These are phyloP conservation scores for Ichneumoninae sp. DNA, from an alignment of 2,888 invertebrate species.

Conservation along the genomic window DNA sequence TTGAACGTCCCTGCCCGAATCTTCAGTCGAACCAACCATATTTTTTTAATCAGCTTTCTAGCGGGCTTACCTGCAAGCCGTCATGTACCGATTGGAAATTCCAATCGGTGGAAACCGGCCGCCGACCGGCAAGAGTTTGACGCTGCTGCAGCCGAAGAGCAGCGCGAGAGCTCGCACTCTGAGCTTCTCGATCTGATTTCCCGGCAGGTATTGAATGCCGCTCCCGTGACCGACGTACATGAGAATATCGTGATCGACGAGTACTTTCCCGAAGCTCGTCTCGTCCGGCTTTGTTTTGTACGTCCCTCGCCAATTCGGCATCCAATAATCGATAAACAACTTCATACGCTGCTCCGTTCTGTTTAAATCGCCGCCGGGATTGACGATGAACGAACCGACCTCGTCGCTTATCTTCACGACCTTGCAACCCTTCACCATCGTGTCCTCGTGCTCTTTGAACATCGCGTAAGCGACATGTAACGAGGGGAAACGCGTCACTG, in stretches of 20 bases:
- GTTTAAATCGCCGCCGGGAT: slow-evolving; percentile 88
- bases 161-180: slow-evolving; percentile 86
- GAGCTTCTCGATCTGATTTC: slow-evolving; percentile 86
- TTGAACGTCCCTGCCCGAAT: no score
- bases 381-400: slow-evolving; percentile 86
- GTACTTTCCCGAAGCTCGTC: slow-evolving; percentile 86
- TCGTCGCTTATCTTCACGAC: slow-evolving; percentile 84
- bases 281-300: slow-evolving; percentile 86
- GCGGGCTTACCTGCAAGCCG: slow-evolving; percentile 87
- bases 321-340: slow-evolving; percentile 86
- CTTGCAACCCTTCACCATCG: slow-evolving; percentile 87
- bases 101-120: slow-evolving; percentile 87
- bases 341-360: slow-evolving; percentile 88
- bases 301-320: slow-evolving; percentile 87
- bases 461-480: slow-evolving; percentile 88
- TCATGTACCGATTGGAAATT: slow-evolving; percentile 87
- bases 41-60: slow-evolving; percentile 11
- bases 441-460: slow-evolving; percentile 87
- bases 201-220: slow-evolving; percentile 88
- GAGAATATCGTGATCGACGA: slow-evolving; percentile 88
- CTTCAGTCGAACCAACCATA: not conserved
- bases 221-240: slow-evolving; percentile 93
- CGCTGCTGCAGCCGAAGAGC: slow-evolving; percentile 91
- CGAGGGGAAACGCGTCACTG: slow-evolving; percentile 91
- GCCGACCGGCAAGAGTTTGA: slow-evolving; percentile 85